Conservation (phyloP, 2,797 vertebrate genomes). For the Gymnothorax reevesii region DNA sequence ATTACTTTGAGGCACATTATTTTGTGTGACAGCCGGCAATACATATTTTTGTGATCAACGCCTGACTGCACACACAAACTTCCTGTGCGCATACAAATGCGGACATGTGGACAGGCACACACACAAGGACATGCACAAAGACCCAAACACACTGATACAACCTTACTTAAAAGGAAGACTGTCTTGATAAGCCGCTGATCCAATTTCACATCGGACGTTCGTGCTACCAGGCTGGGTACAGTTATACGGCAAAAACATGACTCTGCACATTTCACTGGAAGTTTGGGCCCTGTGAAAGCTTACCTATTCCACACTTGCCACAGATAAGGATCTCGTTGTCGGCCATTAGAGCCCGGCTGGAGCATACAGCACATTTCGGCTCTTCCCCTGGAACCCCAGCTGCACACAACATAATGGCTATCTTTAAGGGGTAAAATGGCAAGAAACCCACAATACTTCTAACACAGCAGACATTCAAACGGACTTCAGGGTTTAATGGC, state of each 20-base stretch:
- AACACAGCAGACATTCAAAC: constrained; percentile 6
- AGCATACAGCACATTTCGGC: constrained; percentile 86
- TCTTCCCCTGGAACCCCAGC: constrained; percentile 91
- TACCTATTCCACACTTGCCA: constrained; percentile 94
- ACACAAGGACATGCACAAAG: not conserved
- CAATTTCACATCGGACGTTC: too few relatives aligned
- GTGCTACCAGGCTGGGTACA: not conserved
- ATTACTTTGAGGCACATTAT: not conserved
- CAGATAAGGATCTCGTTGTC: constrained; percentile 90
- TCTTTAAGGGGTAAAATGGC: not conserved
- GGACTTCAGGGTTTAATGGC: not conserved
- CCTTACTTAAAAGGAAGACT: not conserved
- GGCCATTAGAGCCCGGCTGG: constrained; percentile 71
- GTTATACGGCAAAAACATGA: not conserved
- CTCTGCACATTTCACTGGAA: not conserved
- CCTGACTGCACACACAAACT: not conserved
- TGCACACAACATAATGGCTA: constrained; percentile 53
- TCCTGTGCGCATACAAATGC: not conserved
- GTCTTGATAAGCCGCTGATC: too few relatives aligned
- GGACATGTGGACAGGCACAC: not conserved
- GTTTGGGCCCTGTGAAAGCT: constrained; percentile 48
- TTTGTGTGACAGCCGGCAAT: not conserved
- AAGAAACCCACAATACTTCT: not conserved
- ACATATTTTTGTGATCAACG: not conserved
- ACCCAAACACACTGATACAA: not conserved